Conservation (phyloP, 2,888 invertebrate genomes). For the Carterocephalus palaemon region DNA sequence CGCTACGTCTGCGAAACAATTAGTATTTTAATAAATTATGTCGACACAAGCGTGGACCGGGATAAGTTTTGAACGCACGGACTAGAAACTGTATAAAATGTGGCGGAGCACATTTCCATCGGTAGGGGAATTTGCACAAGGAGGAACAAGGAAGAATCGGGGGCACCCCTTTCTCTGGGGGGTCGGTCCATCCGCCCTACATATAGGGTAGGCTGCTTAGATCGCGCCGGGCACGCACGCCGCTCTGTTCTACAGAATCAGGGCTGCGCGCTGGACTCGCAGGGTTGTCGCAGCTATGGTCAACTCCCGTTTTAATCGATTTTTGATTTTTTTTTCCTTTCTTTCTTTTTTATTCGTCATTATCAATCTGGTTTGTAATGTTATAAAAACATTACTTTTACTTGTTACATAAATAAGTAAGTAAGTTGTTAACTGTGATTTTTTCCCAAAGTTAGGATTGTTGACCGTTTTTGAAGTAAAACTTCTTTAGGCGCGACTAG, state of each 20-base stretch:
- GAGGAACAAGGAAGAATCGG: conserved; percentile 76
- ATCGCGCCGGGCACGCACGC: conserved; percentile 75
- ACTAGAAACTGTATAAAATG: conserved; percentile 79
- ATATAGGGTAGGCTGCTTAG: conserved; percentile 75
- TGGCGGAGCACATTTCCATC: conserved; percentile 78
- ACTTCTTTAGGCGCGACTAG: too few species aligned
- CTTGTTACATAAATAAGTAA: background rate
- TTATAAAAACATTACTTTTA: background rate
- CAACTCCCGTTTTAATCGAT: conserved; percentile 25
- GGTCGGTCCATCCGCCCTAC: conserved; percentile 71
- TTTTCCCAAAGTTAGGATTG: too few species aligned
- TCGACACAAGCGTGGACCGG: conserved; percentile 34
- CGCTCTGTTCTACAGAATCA: conserved; percentile 70
- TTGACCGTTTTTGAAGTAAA: too few species aligned
- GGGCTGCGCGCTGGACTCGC: conserved; percentile 72
- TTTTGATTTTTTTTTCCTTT: conserved; percentile 28
- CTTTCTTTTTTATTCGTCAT: too few species aligned
- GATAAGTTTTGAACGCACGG: conserved; percentile 59
- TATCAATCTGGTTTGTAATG: background rate
- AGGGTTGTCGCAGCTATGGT: conserved; percentile 53
- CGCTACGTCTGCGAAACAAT: too few species aligned
- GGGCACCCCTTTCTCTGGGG: conserved; percentile 73
- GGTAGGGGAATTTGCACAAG: conserved; percentile 79
- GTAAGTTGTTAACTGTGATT: too few species aligned
- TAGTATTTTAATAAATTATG: conserved; percentile 25